These are phyloP conservation scores for Marisa cornuarietis DNA, from an alignment of 1,140 invertebrate species.

Conservation along the genomic window DNA sequence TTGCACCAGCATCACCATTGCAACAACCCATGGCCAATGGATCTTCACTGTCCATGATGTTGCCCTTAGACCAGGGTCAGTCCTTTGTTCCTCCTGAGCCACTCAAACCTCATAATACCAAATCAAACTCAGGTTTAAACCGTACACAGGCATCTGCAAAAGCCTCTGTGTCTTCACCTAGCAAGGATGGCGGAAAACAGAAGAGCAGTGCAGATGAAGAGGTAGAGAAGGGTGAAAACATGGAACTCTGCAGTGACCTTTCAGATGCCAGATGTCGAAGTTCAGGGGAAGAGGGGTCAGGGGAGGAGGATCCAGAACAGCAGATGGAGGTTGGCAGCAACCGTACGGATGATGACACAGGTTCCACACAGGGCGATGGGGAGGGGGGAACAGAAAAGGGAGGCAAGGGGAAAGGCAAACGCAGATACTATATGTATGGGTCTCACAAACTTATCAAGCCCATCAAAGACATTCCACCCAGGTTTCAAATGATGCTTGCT, in stretches of 20 bases:
- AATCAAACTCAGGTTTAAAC: not conserved
- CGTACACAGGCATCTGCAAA: not conserved
- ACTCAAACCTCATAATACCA: not conserved
- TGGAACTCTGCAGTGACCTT: constrained; percentile 31
- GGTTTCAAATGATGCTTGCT: constrained; percentile 54
- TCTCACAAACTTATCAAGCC: constrained; percentile 59
- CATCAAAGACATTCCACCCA: constrained; percentile 61
- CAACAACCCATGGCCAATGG: not conserved
- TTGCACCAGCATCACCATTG: constrained; percentile 5
- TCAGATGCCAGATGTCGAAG: constrained; percentile 32
- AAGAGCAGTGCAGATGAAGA: constrained; percentile 9
- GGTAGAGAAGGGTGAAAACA: constrained; percentile 9
- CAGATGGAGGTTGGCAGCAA: constrained; percentile 23
- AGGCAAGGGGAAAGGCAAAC: constrained; percentile 39
- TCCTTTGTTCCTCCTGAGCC: constrained; percentile 9
- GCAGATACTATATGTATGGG: constrained; percentile 60
- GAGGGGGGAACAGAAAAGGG: constrained; percentile 3
- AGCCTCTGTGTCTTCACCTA: no score
- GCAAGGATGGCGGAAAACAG: not conserved
- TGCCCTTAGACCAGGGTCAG: constrained; percentile 17
- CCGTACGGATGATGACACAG: constrained; percentile 18
- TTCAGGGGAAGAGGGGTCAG: constrained; percentile 25
- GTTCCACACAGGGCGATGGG: constrained; percentile 18
- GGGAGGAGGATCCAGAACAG: constrained; percentile 29
- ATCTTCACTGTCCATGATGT: not conserved